Conservation (phyloP, 2,797 vertebrate genomes). For the Pipistrellus nathusii region DNA sequence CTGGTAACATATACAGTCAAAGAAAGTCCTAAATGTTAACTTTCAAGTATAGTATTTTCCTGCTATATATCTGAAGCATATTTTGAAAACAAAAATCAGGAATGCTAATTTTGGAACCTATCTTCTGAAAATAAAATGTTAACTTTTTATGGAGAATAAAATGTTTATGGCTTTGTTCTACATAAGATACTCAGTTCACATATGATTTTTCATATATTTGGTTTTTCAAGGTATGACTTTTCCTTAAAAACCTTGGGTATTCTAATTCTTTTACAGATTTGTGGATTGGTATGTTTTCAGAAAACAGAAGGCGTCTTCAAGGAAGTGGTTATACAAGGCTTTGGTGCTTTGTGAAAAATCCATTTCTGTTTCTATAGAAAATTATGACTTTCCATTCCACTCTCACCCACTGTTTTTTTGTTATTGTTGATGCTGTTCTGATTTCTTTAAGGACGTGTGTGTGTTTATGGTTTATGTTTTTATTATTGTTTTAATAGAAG, state of each 20-base stretch:
- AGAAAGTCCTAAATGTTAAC: not conserved
- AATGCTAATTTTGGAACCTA: not conserved
- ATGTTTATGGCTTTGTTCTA: not conserved
- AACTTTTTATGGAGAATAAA: not conserved
- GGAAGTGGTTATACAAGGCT: not conserved
- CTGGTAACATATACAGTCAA: not conserved
- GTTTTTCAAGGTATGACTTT: not conserved
- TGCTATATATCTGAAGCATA: not conserved
- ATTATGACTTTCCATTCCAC: conserved; percentile 11
- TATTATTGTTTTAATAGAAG: conserved; percentile 68
- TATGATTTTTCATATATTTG: not conserved
- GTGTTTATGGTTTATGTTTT: conserved; percentile 27
- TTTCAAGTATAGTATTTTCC: conserved; percentile 1
- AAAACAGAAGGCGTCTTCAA: not conserved
- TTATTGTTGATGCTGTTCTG: not conserved
- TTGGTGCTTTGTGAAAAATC: conserved; percentile 52
- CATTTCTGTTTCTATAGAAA: conserved; percentile 47
- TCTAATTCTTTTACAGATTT: not conserved
- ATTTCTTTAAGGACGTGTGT: conserved; percentile 24
- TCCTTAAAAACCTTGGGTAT: not conserved
- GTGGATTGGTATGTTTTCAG: not conserved
- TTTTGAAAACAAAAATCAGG: conserved; percentile 46
- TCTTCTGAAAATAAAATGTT: conserved; percentile 20
- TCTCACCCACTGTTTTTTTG: not conserved
- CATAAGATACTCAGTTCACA: not conserved